phyloP scores from a whole-genome alignment of 2,797 vertebrate genomes.

The Perodicticus potto region DNA sequence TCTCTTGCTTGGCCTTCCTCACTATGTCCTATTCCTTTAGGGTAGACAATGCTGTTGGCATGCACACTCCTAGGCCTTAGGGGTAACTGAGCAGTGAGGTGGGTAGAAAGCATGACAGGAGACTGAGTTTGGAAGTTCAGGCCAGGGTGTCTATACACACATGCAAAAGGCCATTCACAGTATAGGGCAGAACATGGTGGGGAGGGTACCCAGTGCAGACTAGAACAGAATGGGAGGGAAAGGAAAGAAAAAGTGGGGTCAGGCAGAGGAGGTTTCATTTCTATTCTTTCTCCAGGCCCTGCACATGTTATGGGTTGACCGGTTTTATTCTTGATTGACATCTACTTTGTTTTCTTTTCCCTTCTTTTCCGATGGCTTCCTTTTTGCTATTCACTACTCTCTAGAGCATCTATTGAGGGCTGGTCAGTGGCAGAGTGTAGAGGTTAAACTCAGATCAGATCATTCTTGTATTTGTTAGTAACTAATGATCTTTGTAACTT shows the following conservation, averaged over 20 bases:
- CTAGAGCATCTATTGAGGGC: background rate
- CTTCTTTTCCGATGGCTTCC: background rate
- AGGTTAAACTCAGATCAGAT: slow-evolving; percentile 29
- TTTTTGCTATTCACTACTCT: background rate
- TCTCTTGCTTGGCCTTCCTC: background rate
- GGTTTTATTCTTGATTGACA: background rate
- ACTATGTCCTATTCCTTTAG: background rate
- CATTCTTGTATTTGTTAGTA: background rate
- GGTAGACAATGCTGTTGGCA: background rate
- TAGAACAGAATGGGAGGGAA: background rate
- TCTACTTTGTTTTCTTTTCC: background rate
- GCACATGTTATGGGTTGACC: background rate
- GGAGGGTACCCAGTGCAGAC: background rate
- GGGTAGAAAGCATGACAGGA: background rate
- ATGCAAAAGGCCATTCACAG: background rate
- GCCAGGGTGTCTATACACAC: background rate
- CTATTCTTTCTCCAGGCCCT: background rate
- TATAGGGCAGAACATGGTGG: rapidly evolving
- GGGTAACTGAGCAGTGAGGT: background rate
- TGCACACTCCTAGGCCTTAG: background rate
- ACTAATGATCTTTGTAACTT: background rate
- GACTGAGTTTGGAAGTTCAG: background rate
- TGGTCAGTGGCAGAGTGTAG: background rate
- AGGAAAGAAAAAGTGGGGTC: background rate
- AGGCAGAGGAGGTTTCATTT: background rate